Base-by-base conservation (phyloP, 2,113 vertebrate genomes). In the Neolamprologus modestus region DNA sequence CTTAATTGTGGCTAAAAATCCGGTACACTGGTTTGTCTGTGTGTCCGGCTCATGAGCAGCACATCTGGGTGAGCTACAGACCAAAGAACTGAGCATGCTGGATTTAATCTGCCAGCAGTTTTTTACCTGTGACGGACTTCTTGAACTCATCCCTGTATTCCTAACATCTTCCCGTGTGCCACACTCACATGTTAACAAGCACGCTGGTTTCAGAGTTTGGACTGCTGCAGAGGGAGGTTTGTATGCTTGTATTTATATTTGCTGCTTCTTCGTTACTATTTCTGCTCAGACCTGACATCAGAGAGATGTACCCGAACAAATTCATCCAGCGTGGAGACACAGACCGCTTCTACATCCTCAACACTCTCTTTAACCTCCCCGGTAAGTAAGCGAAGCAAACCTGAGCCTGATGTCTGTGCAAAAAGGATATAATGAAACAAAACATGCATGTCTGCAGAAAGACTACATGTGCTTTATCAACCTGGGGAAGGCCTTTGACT, bases 271-370 rank as follows among this genome's bases (percentile, higher is more conserved):
- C 1, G 2, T 66, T 2, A 35, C 45, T 8, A 5, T 40, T 37
- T 71, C 35, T 80, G 16, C 24, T 26, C 96, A 99, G 98, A 93
- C 98, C 98, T 91, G 98, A 99, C 91, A 99, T 96, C 90, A 96
- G 98, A 95, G 98, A 99, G 93, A 97, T 98, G 83, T 99, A 99
- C 93, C 97, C 98, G 90, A 99, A 99, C 95, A 99, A 99, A 95
- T 99, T 99, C 91, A 99, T 99, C 87, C 98, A 99, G 90, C 97
- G 98, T 84, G 98, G 98, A 95, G 98, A 99, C 93, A 99, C 98
- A 9, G 98, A 99, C 19, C 97, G 98, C 88, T 99, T 99, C 96
- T 98, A 99, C 92, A 99, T 99, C 96, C 97, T 99, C 96, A 99
- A 99, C 94, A 99, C 98, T 0, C 97, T 99, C 54, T 99, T 99